Base-by-base conservation (phyloP, 2,888 invertebrate species). In the Gasteruption jaculator region DNA sequence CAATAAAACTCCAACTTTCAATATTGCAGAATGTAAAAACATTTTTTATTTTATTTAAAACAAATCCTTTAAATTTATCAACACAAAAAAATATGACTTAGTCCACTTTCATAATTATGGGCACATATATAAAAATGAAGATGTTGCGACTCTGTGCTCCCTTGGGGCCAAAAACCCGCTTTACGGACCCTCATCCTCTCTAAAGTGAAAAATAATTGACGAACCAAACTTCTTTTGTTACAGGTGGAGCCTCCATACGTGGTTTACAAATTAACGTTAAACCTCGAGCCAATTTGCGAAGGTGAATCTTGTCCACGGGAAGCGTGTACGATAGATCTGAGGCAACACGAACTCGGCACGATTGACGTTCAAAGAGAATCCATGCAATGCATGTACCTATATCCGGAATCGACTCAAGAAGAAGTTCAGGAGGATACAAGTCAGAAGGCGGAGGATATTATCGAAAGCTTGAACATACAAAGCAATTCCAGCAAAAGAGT, bases 311-410 rank as follows among this genome's bases (percentile, higher is more conserved):
- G 69, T 51, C 54, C 59, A 2, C 56, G 52, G 16, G 64, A 69
- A 45, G 57, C 56, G 1, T 69, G 70, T 36, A 55, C 57, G 0
- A 50, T 70, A 3, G 61, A 65, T 18, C 41, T 68, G 6, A 59
- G 57, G 4, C 61, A 65, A 39, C 49, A 59, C 25, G 56, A 59
- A 20, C 39, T 36, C 3, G 64, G 60, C n/a, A 48, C 47, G 0
- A 54, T 64, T 21, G 50, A 54, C 14, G 54, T 63, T 5, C 40
- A 59, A 6, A 26, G 43, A 4, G 55, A 61, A 38, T 62, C 69
- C 2, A 60, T 65, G 10, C 60, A 61, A 40, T 70, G 68, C 34
- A 56, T 57, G 54, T 57, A 61, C 38, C 38, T 61, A 3, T 55
- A 58, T 39, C 56, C 59, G 0, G 56, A 61, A 35, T 53, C 52